These are phyloP conservation scores for Araneus ventricosus DNA, from an alignment of 1,140 invertebrate species.

Conservation along the genomic window DNA sequence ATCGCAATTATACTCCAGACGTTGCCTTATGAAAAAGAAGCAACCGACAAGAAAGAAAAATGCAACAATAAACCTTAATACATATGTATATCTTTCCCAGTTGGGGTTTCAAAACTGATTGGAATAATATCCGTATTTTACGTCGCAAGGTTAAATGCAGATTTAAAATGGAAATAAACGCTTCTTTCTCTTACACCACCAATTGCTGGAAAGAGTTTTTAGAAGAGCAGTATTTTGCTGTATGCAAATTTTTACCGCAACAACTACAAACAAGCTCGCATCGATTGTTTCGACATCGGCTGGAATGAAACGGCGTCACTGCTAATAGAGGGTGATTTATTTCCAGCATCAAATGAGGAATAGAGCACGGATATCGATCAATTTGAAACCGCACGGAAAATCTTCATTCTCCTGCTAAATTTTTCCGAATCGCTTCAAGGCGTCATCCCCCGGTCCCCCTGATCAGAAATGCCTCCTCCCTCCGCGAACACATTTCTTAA, in stretches of 20 bases:
- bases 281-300: conserved; percentile 27
- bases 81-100: conserved; percentile 54
- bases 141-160: conserved; percentile 42
- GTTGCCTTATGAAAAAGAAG: conserved; percentile 35
- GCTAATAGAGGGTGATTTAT: conserved; percentile 43
- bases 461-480: conserved; percentile 8
- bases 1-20: conserved; percentile 10
- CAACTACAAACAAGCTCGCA: conserved; percentile 30
- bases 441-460: conserved; percentile 4
- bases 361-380: conserved; percentile 20
- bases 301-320: not conserved
- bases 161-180: conserved; percentile 48
- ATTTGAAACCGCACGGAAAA: conserved; percentile 23
- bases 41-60: conserved; percentile 1
- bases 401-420: conserved; percentile 16
- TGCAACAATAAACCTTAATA: conserved; percentile 42
- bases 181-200: conserved; percentile 22
- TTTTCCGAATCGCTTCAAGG: conserved; percentile 29
- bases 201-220: conserved; percentile 35
- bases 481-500: conserved; percentile 25
- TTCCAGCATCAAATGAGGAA: conserved; percentile 16
- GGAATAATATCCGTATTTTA: conserved; percentile 51
- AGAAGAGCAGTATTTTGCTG: conserved; percentile 32
- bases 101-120: conserved; percentile 44
- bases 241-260: conserved; percentile 32